These are phyloP conservation scores for Nanorana parkeri DNA, from an alignment of 2,113 vertebrate genomes.

Conservation along the genomic window DNA sequence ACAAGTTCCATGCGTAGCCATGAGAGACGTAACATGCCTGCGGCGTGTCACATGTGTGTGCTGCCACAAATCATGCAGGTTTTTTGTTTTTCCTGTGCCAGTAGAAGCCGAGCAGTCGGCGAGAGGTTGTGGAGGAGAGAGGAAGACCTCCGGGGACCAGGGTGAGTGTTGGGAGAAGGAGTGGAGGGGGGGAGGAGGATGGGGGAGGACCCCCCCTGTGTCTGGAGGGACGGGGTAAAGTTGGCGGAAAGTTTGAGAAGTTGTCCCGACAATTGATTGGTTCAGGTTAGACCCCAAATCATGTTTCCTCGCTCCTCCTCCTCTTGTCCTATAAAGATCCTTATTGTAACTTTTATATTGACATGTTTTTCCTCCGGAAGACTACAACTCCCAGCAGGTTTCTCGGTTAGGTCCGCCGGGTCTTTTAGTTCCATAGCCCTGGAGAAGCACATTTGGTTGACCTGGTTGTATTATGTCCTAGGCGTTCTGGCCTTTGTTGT, in stretches of 20 bases:
- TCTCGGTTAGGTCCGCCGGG: background rate
- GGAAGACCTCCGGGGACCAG: background rate
- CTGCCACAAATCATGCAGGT: background rate
- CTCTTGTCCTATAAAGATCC: too few relatives aligned
- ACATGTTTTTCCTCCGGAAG: background rate
- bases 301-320: too few relatives aligned
- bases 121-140: background rate
- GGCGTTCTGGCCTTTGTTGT: too few relatives aligned
- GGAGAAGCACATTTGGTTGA: too few relatives aligned
- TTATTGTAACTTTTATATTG: too few relatives aligned
- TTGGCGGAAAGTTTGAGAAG: background rate
- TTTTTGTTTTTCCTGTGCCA: constrained; percentile 10
- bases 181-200: too few relatives aligned
- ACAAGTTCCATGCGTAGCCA: too few relatives aligned
- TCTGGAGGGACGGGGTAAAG: background rate
- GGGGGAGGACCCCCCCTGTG: background rate
- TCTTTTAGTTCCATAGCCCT: background rate
- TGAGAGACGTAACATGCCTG: background rate
- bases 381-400: background rate
- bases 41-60: too few relatives aligned
- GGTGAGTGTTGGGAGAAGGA: background rate
- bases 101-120: background rate
- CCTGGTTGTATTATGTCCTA: too few relatives aligned
- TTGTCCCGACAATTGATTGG: background rate
- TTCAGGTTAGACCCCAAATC: too few relatives aligned